Evolutionary conservation across 2,113 vertebrate genomes (phyloP), one percentile per base, ranked within the genome.

Genomic region (Pelecanus crispus): DNA sequence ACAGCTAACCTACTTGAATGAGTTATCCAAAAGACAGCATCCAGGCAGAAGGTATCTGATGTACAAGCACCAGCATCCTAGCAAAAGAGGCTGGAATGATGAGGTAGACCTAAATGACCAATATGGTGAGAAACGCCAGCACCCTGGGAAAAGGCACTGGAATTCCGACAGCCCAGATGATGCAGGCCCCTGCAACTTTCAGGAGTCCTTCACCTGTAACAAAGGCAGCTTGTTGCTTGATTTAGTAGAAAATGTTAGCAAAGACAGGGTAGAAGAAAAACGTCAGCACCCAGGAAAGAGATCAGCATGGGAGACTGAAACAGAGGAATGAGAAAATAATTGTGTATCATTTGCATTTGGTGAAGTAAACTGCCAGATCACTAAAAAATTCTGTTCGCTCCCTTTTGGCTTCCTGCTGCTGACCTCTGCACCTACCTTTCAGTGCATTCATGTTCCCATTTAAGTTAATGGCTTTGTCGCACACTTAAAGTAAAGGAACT

Each of bases 221-320:
- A 98, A 98, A 96, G 97, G 98, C 62, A 97, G 96, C 52, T 95
- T 99, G 79, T 94, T 99, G 91, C 96, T 99, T 70, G 98, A 98
- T 95, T 97, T 99, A 94, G 96, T 98, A 92, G 97, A 98, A 94
- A 97, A 98, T 67, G 92, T 98, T 62, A 98, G 96, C 95, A 98
- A 97, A 94, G 98, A 91, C 36, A 97, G 96, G 25, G 31, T 21
- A 25, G 98, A 98, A 90, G 98, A 98, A 97, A 99, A 99, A 97
- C 97, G 98, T 50, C 99, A 99, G 92, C 99, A 99, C 72, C 99
- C 99, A 14, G 99, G 99, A 18, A 98, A 98, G 95, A 98, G 98
- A 91, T 97, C 97, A 45, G 96, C 96, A 26, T 87, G 96, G 82
- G 98, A 98, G 66, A 97, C 97, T n/a, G 98, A 98, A 89, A 97